phyloP scores from a whole-genome alignment of 2,797 vertebrate genomes.

The Melanotaenia maccullochi region DNA sequence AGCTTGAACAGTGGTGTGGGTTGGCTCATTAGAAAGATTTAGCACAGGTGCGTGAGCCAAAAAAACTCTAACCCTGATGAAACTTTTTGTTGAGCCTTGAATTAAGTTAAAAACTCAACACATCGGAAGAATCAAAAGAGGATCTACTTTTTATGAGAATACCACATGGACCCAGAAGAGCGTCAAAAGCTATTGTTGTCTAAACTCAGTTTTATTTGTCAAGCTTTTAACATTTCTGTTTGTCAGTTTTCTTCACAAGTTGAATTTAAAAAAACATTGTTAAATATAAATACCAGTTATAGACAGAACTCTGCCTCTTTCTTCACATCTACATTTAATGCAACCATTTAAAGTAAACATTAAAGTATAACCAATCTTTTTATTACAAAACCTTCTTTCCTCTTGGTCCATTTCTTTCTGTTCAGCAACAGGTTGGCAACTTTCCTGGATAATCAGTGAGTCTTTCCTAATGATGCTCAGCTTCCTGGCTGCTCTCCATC shows the following conservation, averaged over 20 bases:
- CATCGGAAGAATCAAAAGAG: no score
- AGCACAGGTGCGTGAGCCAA: no score
- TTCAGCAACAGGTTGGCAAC: neutral
- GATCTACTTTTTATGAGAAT: no score
- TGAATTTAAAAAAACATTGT: neutral
- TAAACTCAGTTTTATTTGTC: neutral
- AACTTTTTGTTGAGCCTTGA: no score
- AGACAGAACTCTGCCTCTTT: neutral
- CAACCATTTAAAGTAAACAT: no score
- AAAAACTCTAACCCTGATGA: no score
- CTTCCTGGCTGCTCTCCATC: constrained; percentile 41
- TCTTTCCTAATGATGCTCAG: constrained; percentile 21
- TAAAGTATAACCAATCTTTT: neutral
- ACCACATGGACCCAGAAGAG: no score
- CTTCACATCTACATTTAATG: no score
- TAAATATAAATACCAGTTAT: neutral
- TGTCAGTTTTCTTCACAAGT: neutral
- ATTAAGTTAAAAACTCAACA: no score
- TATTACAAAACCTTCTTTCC: neutral
- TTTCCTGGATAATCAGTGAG: neutral
- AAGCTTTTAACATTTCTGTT: neutral
- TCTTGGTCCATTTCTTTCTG: neutral
- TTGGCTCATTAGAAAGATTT: no score
- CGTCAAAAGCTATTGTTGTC: no score
- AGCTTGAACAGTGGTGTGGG: no score